Base-by-base conservation (phyloP, 2,797 vertebrate species). In the Epinephelus awoara region DNA sequence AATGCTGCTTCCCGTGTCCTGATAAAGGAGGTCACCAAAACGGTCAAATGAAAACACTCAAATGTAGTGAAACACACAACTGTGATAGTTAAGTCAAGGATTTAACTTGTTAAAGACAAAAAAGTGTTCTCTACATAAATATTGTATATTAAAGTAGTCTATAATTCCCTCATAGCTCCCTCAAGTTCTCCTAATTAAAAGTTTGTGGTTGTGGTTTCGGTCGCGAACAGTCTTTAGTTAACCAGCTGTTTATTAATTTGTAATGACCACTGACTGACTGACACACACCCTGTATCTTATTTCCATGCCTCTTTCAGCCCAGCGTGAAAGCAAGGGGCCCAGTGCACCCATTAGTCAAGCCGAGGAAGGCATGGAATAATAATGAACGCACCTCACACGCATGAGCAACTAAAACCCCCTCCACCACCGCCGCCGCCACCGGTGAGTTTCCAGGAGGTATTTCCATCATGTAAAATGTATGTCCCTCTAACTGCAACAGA, bases 401-500 rank as follows among this genome's bases (percentile, higher is more conserved):
- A 82, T 75, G 79, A 87, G 84, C 68, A 76, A 85, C 55, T 80
- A 65, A 82, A 89, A 18, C 21, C 51, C 55, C 70, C 38, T 6
- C 64, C 57, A 19, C 56, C 72, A 6, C 67, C 5, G 27, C 27
- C 5, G 27, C 42, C 25, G 4, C 25, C 40, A 1, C 65, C 49
- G 38, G 61, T 66, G 72, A 81, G 68, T 77, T 83, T 89, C 78
- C 88, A 86, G 82, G 67, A 83, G 84, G 77, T 88, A 46, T 85
- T 89, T 89, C 86, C 83, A 87, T 93, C 87, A 85, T 91, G 85
- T 72, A 85, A 91, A 90, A 87, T 87, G 67, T 66, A 88, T 78
- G 66, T 84, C 74, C 55, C 76, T 27, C 73, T 82, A 66, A 69
- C 80, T 78, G 58, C 19, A 46, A 13, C 69, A 14, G 54, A 55